Conservation (phyloP, 2,113 vertebrate genomes). For the Columbina picui region DNA sequence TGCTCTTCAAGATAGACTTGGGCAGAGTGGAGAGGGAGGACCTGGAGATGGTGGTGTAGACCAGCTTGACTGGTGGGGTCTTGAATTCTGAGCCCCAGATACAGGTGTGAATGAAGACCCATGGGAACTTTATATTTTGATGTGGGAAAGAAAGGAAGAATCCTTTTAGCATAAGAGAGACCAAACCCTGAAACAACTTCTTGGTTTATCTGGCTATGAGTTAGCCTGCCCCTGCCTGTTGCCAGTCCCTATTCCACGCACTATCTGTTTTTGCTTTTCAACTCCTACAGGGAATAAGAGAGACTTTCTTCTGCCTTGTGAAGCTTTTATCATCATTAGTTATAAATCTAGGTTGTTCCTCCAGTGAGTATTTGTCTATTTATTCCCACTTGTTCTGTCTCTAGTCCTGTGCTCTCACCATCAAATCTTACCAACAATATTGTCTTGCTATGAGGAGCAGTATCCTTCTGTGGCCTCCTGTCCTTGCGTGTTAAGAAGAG, state of each 20-base stretch:
- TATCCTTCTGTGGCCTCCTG: background rate
- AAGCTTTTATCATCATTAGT: background rate
- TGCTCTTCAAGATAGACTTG: background rate
- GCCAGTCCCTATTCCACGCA: background rate
- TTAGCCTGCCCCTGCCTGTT: background rate
- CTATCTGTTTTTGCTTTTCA: background rate
- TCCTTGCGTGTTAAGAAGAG: background rate
- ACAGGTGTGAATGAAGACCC: background rate
- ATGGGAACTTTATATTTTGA: background rate
- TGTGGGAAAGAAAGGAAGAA: background rate
- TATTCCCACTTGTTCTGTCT: background rate
- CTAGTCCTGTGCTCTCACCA: background rate
- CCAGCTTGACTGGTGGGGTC: background rate
- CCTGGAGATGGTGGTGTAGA: background rate
- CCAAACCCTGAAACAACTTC: background rate
- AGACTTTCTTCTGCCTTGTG: background rate
- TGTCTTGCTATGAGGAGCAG: background rate
- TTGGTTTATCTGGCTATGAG: background rate
- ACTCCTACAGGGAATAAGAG: background rate
- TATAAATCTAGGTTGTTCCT: background rate
- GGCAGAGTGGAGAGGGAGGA: background rate
- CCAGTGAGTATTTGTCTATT: background rate
- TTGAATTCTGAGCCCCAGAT: background rate
- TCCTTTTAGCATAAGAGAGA: background rate
- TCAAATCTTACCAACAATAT: background rate